Evolutionary conservation across 2,797 vertebrate species (phyloP).

Genomic region (Semaprochilodus insignis): DNA sequence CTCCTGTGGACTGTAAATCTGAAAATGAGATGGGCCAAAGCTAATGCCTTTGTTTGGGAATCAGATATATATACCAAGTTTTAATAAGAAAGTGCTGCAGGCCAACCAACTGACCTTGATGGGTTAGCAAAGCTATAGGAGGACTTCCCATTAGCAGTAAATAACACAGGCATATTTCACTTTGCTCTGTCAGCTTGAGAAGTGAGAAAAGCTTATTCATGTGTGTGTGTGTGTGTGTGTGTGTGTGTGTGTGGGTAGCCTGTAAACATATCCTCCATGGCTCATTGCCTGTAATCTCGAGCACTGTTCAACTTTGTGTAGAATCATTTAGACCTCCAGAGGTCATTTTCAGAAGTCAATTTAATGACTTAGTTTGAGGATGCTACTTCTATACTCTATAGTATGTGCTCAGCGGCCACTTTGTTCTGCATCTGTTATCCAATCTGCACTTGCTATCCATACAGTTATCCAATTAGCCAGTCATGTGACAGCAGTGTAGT

Average conservation of each 20-base stretch:
- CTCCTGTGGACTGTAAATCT: slow-evolving; percentile 19
- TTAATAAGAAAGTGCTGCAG: slow-evolving; percentile 22
- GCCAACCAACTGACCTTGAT: slow-evolving; percentile 40
- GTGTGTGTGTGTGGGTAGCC: not conserved
- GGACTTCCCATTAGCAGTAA: slow-evolving; percentile 40
- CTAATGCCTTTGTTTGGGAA: slow-evolving; percentile 34
- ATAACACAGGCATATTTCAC: slow-evolving; percentile 44
- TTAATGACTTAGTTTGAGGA: not conserved
- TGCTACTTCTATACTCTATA: not conserved
- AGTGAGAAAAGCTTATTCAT: slow-evolving; percentile 22
- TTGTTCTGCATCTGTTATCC: no score
- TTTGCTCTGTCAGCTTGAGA: slow-evolving; percentile 33
- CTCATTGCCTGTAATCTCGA: slow-evolving; percentile 23
- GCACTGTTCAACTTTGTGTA: slow-evolving; percentile 7
- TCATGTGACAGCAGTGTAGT: no score
- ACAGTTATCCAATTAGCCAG: no score
- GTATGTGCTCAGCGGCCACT: no score
- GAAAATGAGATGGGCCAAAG: slow-evolving; percentile 11
- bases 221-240: slow-evolving; percentile 17
- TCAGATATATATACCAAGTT: slow-evolving; percentile 25
- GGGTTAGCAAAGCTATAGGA: slow-evolving; percentile 38
- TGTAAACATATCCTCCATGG: slow-evolving; percentile 24
- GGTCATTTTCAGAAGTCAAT: not conserved
- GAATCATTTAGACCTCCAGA: not conserved
- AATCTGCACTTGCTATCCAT: no score